A percentile compares a stretch with the other conserved stretches of the same genome.
Evolutionary conservation across 2,113 vertebrate species (phyloP).

Genomic region (Cololabis saira): DNA sequence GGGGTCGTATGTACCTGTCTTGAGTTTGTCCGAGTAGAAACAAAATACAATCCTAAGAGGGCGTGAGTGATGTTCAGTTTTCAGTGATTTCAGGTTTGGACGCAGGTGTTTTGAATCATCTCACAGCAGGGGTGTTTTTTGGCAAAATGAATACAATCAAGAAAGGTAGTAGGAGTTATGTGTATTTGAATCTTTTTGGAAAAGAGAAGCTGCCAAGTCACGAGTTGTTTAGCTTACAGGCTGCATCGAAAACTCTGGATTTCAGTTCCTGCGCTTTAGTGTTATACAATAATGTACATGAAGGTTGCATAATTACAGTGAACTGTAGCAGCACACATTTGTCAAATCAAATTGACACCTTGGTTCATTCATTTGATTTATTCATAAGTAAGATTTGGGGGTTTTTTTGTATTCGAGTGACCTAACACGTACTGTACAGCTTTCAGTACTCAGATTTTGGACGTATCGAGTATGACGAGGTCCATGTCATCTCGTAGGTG

Average conservation of each 20-base stretch:
- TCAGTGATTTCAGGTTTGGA: background rate
- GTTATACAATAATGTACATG: constrained; percentile 4
- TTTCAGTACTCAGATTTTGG: background rate
- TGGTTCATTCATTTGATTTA: too few relatives aligned
- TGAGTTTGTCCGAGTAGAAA: too few relatives aligned
- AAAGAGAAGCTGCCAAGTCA: constrained; percentile 59
- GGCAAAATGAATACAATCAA: constrained; percentile 35
- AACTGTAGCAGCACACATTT: too few relatives aligned
- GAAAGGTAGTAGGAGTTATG: constrained; percentile 28
- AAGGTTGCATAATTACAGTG: constrained; percentile 25
- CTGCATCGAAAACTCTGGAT: constrained; percentile 32
- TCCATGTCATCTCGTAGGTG: constrained; percentile 2
- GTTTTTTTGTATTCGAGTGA: background rate
- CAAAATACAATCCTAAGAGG: too few relatives aligned
- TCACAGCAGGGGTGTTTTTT: constrained; percentile 18
- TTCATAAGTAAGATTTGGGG: too few relatives aligned
- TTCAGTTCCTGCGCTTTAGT: constrained; percentile 2
- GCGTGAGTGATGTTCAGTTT: background rate
- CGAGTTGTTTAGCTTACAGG: constrained; percentile 56
- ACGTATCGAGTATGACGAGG: background rate
- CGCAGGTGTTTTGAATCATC: background rate
- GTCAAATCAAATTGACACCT: too few relatives aligned
- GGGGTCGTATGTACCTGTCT: too few relatives aligned
- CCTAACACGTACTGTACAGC: background rate
- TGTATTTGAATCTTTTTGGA: constrained; percentile 5